Evolutionary conservation across 2,888 invertebrate species (phyloP).

Genomic region (Podabrus alpinus): DNA sequence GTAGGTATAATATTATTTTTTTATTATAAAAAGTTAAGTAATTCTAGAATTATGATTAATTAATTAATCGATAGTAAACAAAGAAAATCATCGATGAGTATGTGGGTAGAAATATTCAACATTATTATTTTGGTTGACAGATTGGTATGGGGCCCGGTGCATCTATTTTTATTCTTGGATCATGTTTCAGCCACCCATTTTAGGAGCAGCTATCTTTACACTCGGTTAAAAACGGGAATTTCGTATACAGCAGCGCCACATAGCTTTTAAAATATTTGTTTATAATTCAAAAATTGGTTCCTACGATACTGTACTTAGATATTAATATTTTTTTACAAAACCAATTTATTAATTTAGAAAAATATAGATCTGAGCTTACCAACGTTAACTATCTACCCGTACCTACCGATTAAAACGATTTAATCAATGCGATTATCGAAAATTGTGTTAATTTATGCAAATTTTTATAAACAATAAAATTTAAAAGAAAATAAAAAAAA

Average conservation of each 20-base stretch:
- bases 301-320: not conserved
- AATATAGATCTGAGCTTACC: not conserved
- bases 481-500: not conserved
- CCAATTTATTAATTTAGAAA: not conserved
- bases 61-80: not conserved
- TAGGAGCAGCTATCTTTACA: slow-evolving; percentile 64
- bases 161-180: slow-evolving; percentile 64
- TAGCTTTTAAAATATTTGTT: not conserved
- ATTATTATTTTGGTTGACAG: slow-evolving; percentile 44
- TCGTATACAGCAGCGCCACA: slow-evolving; percentile 21
- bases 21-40: not conserved
- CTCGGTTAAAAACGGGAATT: slow-evolving; percentile 46
- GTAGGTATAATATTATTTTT: not conserved
- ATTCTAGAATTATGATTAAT: not conserved
- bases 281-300: not conserved
- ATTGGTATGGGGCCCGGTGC: slow-evolving; percentile 48
- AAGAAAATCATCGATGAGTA: slow-evolving; percentile 10
- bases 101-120: slow-evolving; percentile 27
- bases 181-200: slow-evolving; percentile 69
- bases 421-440: not conserved
- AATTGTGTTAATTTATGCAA: not conserved
- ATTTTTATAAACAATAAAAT: not conserved
- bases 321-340: not conserved
- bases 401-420: not conserved
- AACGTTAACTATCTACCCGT: not conserved